Base-by-base conservation (phyloP, 1,140 invertebrate genomes). In the Centruroides sculpturatus region DNA sequence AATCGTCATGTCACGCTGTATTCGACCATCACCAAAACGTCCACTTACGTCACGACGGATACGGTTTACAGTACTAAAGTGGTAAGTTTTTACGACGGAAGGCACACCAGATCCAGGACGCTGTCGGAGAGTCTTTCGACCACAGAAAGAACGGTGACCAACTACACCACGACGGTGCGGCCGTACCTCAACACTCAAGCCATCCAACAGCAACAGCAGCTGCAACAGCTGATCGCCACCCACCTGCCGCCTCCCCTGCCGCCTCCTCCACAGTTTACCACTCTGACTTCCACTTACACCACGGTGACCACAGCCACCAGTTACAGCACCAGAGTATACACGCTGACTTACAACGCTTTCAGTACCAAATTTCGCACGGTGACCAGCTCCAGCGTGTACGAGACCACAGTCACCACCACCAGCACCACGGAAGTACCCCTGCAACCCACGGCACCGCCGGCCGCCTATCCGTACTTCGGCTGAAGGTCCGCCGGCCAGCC, bases 41-140 rank as follows among this genome's bases (percentile, higher is more conserved):
- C 67, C 3, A 66, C 67, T 10, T 63, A 67, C 10, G 47, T 71
- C 3, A 63, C 67, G 11, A 70, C 68, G 2, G 70, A 71, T 36
- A 71, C 69, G 3, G 47, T 71, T 8, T 72, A 67, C 49, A 66
- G 66, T 13, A 71, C 70, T 0, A 71, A 69, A 59, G 62, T 72
- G 5, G 60, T 71, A 8, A 71, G 70, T 54, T 68, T 72, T 49
- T 70, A 72, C 35, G 70, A 71, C 48, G 70, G 70, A 3, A 59
- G 71, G 48, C 57, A 63, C 34, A 71, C 70, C 3, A 56, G 68
- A 23, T 69, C 68, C 4, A 51, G 70, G 51, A 70, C 69, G 4
- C 55, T 72, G 5, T 63, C 57, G 0, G 71, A 72, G 50, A 65
- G 68, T 12, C 57, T 64, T 4, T 60, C 60, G 3, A 68, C 66